A percentile compares a stretch with the other conserved stretches of the same genome.
These are phyloP conservation scores for Monochamus saltuarius DNA, from an alignment of 1,140 invertebrate genomes.

Conservation along the genomic window DNA sequence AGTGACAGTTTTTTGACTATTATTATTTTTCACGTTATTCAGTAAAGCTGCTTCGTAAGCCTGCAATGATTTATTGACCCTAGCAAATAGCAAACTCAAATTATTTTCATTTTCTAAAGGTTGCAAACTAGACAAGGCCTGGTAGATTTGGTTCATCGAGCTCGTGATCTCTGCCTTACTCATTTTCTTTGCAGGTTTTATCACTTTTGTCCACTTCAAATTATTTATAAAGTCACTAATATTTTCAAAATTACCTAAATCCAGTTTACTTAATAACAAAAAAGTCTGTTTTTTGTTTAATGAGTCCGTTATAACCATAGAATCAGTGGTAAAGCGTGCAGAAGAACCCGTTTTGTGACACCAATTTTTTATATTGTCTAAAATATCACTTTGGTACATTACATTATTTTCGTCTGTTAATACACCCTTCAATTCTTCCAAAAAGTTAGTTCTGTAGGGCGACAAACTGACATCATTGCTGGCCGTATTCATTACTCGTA, in stretches of 20 bases:
- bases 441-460: slow-evolving; percentile 57
- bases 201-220: slow-evolving; percentile 34
- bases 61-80: slow-evolving; percentile 46
- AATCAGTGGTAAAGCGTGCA: slow-evolving; percentile 28
- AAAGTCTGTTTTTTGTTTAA: slow-evolving; percentile 30
- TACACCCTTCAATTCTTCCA: slow-evolving; percentile 57
- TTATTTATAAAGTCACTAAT: slow-evolving; percentile 35
- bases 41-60: slow-evolving; percentile 45
- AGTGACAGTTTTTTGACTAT: slow-evolving; percentile 34
- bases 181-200: slow-evolving; percentile 29
- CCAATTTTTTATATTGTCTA: slow-evolving; percentile 31
- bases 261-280: slow-evolving; percentile 27
- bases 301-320: slow-evolving; percentile 34
- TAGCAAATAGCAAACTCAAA: slow-evolving; percentile 46
- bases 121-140: slow-evolving; percentile 37
- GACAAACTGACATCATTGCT: slow-evolving; percentile 49
- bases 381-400: slow-evolving; percentile 17
- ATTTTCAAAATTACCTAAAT: slow-evolving; percentile 30
- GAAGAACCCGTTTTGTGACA: slow-evolving; percentile 33
- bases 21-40: slow-evolving; percentile 35
- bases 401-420: slow-evolving; percentile 41
- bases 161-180: slow-evolving; percentile 36
- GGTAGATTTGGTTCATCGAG: slow-evolving; percentile 45
- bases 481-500: slow-evolving; percentile 45
- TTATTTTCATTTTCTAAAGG: slow-evolving; percentile 44